A percentile compares a stretch with the other conserved stretches of the same genome.
Evolutionary conservation across 2,113 vertebrate species (phyloP).

Genomic region (Eublepharis macularius): DNA sequence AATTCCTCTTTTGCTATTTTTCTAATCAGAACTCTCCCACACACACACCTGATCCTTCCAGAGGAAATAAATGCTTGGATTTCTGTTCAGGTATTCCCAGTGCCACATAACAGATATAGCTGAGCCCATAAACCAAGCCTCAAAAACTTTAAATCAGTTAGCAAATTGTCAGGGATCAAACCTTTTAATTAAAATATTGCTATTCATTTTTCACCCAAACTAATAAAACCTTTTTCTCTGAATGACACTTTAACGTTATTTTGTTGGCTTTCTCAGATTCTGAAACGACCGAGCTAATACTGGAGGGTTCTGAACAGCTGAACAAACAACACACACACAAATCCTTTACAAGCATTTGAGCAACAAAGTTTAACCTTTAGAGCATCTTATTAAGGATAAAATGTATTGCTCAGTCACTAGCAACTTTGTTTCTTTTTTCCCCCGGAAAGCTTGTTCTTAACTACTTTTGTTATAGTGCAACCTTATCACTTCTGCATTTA

Average conservation of each 20-base stretch:
- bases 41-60: no score
- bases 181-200: neutral
- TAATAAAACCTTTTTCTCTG: neutral
- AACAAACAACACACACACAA: accelerated
- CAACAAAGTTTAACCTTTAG: neutral
- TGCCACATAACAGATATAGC: no score
- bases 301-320: neutral
- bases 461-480: neutral
- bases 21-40: no score
- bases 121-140: no score
- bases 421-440: no score
- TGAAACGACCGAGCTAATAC: neutral
- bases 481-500: neutral
- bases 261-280: neutral
- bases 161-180: neutral
- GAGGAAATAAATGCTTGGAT: no score
- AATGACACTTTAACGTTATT: neutral
- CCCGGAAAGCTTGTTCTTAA: neutral
- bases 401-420: neutral
- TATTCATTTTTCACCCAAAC: neutral
- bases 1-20: no score
- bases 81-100: no score
- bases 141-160: neutral
- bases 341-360: neutral
- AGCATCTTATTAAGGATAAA: neutral